Evolutionary conservation across 2,888 invertebrate species (phyloP).

Genomic region (Hirtodrosophila duncani): DNA sequence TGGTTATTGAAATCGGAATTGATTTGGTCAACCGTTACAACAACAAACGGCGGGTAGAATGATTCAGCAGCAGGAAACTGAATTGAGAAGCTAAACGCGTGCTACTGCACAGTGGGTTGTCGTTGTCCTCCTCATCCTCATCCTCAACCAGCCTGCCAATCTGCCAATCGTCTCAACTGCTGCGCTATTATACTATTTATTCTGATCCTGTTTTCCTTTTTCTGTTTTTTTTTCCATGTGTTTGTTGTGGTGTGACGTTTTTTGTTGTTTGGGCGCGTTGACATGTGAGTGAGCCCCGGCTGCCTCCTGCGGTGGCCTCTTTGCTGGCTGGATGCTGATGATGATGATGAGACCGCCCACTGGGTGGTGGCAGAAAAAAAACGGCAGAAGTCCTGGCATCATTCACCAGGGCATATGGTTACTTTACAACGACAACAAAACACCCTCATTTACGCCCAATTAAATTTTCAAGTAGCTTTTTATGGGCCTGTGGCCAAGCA

Average conservation of each 20-base stretch:
- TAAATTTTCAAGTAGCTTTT: conserved; percentile 62
- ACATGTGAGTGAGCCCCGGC: conserved; percentile 52
- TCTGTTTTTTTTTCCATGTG: conserved; percentile 6
- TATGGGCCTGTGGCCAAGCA: conserved; percentile 28
- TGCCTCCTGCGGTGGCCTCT: conserved; percentile 53
- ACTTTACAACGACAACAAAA: conserved; percentile 50
- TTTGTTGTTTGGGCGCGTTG: conserved; percentile 58
- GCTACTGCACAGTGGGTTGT: conserved; percentile 49
- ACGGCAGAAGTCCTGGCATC: not conserved
- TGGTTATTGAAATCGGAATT: conserved; percentile 40
- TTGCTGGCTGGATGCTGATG: no score
- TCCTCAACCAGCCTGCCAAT: no score
- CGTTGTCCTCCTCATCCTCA: conserved; percentile 13
- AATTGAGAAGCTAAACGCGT: no score
- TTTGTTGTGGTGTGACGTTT: conserved; percentile 61
- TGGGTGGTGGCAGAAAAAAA: conserved; percentile 31
- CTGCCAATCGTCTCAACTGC: no score
- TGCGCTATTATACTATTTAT: conserved; percentile 49
- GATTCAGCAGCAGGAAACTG: conserved; percentile 43
- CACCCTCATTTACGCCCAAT: conserved; percentile 75
- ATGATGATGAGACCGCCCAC: conserved; percentile 72
- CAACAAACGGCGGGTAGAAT: conserved; percentile 30
- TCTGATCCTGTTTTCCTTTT: conserved; percentile 32
- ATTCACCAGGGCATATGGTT: conserved; percentile 58
- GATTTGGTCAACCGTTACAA: conserved; percentile 68